Base-by-base conservation (phyloP, 1,140 invertebrate genomes). In the Oncopeltus fasciatus region DNA sequence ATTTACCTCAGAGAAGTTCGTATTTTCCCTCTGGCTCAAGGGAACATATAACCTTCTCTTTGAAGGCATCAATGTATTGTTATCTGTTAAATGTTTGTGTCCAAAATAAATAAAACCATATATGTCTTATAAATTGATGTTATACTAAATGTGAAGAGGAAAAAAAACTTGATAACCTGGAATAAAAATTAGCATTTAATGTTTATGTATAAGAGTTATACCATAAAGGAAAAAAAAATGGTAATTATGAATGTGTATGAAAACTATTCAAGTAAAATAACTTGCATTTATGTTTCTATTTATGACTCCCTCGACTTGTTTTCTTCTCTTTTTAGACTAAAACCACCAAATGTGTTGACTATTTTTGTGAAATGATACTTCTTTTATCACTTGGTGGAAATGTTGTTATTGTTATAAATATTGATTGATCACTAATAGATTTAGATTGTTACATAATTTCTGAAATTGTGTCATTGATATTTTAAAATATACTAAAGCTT, bases 1-100 rank as follows among this genome's bases (percentile, higher is more conserved):
- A 73, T 73, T 21, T 16, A 57, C 16, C 21, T 49, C 47, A 60
- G 59, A 49, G 59, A 14, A 14, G 29, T 16, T 60, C 28, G 29
- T 49, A 60, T 57, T 57, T 62, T 62, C 56, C 60, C 60, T 14
- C 27, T 47, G 60, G 51, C 51, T 62, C 60, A 57, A 18, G 51
- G 51, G 49, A 56, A 38, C 53, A 62, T 60, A 49, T 38, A 28
- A 60, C 33, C 38, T 53, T 24, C 57, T 59, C 57, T 59, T 59
- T 29, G 20, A 43, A 24, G 38, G 31, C 4, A 38, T 21, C 33
- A 12, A 24, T 24, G 12, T 20, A 16, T 59, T 24, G 38, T 20
- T 18, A 38, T 31, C 43, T 59, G 20, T 14, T 59, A 43, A 43
- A 43, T 44, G 57, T 59, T 59, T 59, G 31, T 59, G 57, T 59